Conservation (phyloP, 1,140 invertebrate species). For the Paraescarpia echinospica region DNA sequence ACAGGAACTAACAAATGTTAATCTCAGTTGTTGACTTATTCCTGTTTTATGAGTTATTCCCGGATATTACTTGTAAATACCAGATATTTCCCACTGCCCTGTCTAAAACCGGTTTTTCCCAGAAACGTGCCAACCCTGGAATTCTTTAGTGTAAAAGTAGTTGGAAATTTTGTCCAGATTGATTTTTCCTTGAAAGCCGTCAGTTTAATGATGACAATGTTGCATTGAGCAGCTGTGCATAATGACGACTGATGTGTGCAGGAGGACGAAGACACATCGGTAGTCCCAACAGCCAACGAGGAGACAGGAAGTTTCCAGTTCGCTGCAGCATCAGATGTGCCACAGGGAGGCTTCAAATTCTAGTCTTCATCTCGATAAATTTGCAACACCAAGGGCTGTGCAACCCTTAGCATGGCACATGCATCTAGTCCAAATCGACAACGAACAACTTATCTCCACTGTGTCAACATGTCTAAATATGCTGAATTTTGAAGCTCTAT, state of each 20-base stretch:
- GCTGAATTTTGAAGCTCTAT: neutral
- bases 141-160: too few species aligned
- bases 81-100: too few species aligned
- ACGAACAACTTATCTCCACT: neutral
- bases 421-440: neutral
- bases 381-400: neutral
- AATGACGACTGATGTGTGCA: constrained; percentile 60
- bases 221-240: too few species aligned
- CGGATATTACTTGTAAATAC: too few species aligned
- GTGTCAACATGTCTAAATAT: neutral
- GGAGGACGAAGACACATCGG: constrained; percentile 77
- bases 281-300: constrained; percentile 75
- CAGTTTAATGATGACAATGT: too few species aligned
- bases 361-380: constrained; percentile 21
- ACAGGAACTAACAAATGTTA: too few species aligned
- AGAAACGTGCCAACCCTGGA: too few species aligned
- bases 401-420: neutral
- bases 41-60: too few species aligned
- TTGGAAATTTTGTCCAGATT: too few species aligned
- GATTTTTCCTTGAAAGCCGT: too few species aligned
- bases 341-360: constrained; percentile 47
- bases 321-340: constrained; percentile 41
- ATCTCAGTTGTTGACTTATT: too few species aligned
- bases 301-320: constrained; percentile 69
- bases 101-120: too few species aligned